Evolutionary conservation across 2,113 vertebrate genomes (phyloP).

Genomic region (human): GRCh38 chr21:44924001-44924500

Average conservation of each 20-base stretch:
- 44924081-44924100: neutral
- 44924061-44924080: fast-evolving
- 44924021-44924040: neutral
- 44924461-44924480: neutral
- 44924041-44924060: neutral
- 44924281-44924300: neutral
- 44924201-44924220: neutral
- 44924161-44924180: neutral
- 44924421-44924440: neutral
- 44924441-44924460: too few relatives aligned
- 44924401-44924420: too few relatives aligned
- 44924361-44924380: too few relatives aligned
- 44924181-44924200: neutral
- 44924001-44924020: neutral
- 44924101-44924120: neutral
- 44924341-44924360: neutral
- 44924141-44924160: too few relatives aligned
- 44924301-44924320: neutral
- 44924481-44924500: neutral
- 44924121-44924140: neutral
- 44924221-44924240: neutral
- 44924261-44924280: neutral
- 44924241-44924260: neutral
- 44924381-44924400: too few relatives aligned
- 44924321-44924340: neutral